A percentile compares a stretch with the other conserved stretches of the same genome.
Conservation (phyloP, 2,113 vertebrate genomes). For the Mirza zaza region DNA sequence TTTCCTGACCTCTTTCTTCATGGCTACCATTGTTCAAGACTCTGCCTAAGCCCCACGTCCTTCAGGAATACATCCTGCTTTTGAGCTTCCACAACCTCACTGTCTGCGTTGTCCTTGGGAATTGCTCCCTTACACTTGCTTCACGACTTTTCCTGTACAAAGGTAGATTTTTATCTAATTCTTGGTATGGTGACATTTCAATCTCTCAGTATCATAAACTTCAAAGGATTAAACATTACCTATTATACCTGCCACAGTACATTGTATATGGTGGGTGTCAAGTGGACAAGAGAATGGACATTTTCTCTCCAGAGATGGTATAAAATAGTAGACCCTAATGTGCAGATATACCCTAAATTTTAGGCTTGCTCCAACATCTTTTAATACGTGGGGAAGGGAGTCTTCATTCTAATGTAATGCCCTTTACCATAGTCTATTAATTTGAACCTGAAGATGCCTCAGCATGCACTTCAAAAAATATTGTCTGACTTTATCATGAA, state of each 20-base stretch:
- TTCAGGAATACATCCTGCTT: not conserved
- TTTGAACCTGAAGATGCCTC: not conserved
- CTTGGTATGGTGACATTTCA: not conserved
- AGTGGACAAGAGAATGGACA: no score
- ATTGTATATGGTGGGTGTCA: not conserved
- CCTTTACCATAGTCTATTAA: not conserved
- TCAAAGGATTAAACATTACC: not conserved
- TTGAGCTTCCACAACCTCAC: not conserved
- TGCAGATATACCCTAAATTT: not conserved
- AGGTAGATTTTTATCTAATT: not conserved
- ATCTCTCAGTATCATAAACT: not conserved
- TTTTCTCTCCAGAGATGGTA: not conserved
- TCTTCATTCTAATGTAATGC: not conserved
- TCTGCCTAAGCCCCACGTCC: not conserved
- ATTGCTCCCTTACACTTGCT: not conserved
- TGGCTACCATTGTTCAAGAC: not conserved
- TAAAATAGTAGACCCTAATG: not conserved
- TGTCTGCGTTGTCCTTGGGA: not conserved
- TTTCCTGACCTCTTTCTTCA: not conserved
- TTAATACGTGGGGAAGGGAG: not conserved
- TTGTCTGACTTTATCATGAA: not conserved
- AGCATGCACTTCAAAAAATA: not conserved
- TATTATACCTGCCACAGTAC: not conserved
- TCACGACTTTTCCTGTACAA: not conserved
- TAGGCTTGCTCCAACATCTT: not conserved